phyloP scores from a whole-genome alignment of 2,888 invertebrate genomes.

The Meiosimyza decipiens region DNA sequence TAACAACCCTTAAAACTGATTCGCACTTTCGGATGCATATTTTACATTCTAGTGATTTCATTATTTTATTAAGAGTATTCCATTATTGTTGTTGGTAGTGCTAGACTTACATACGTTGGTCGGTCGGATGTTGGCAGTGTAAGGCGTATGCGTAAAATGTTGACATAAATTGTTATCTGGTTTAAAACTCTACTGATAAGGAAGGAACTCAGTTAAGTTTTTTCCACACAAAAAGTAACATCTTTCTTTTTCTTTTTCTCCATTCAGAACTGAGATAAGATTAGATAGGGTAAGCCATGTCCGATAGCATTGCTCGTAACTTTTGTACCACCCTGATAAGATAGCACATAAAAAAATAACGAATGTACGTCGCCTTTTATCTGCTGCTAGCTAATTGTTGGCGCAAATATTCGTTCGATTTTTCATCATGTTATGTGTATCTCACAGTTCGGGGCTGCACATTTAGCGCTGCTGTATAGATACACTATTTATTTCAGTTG shows the following conservation, averaged over 20 bases:
- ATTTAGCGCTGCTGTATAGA: slow-evolving; percentile 21
- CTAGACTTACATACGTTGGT: slow-evolving; percentile 13
- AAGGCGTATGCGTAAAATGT: slow-evolving; percentile 8
- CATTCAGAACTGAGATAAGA: slow-evolving; percentile 3
- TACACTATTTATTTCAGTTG: slow-evolving; percentile 26
- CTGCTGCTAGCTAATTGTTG: slow-evolving; percentile 10
- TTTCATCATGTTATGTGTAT: slow-evolving; percentile 21
- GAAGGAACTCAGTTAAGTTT: slow-evolving; percentile 13
- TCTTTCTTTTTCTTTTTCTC: not conserved
- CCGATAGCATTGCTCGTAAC: slow-evolving; percentile 21
- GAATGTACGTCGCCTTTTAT: slow-evolving; percentile 19
- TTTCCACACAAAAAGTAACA: not conserved
- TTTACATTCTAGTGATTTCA: too few species aligned
- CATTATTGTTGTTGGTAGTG: slow-evolving; percentile 43
- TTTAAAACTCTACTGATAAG: slow-evolving; percentile 9
- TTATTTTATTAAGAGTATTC: too few species aligned
- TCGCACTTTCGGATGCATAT: too few species aligned
- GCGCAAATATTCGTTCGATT: slow-evolving; percentile 28
- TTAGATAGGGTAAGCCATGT: slow-evolving; percentile 4
- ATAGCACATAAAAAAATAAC: not conserved
- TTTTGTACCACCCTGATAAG: too few species aligned
- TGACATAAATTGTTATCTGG: not conserved
- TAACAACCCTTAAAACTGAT: too few species aligned
- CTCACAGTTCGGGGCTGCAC: slow-evolving; percentile 2
- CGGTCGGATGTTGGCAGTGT: slow-evolving; percentile 38